Base-by-base conservation (phyloP, 2,797 vertebrate species). In the Cryptoprocta ferox region DNA sequence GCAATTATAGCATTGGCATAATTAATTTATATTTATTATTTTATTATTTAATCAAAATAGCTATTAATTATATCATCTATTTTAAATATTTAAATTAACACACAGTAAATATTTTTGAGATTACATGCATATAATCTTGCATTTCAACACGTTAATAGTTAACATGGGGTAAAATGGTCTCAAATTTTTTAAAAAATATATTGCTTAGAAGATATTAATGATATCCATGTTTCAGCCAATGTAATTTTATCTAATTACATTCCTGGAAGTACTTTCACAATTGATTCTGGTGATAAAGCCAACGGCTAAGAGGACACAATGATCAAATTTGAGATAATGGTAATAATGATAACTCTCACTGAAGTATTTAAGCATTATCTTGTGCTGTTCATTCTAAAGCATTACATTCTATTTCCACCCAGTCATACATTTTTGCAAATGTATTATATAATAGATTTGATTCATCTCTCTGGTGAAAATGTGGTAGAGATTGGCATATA, bases 191-290 rank as follows among this genome's bases (percentile, higher is more conserved):
- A 24, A n/a, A 81, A 92, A 30, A 68, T 61, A 66, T 32, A 88
- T 89, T n/a, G 18, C 78, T 93, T 91, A 84, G 73, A 73, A 90
- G 19, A 28, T 32, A 91, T 91, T 89, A 91, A 90, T 94, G 79
- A 63, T 76, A 63, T 63, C 37, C 35, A 78, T 79, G n/a, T 42
- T 86, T 86, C 35, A 78, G 73, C 80, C 37, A 85, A 78, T 81
- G 84, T 80, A 89, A 95, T 97, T 95, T 89, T 94, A 94, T 86
- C 56, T 82, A 92, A 89, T 89, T 86, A 68, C 68, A 42, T 95
- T 94, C 75, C 84, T 94, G 73, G 94, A 89, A 78, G 21, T 71
- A 76, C 75, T 92, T 92, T 76, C 68, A 76, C 42, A 89, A 63
- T 65, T 86, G 66, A 91, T 81, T 89, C 53, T 86, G 76, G 68